These are phyloP conservation scores for Austrofundulus limnaeus DNA, from an alignment of 2,113 vertebrate species.

Conservation along the genomic window DNA sequence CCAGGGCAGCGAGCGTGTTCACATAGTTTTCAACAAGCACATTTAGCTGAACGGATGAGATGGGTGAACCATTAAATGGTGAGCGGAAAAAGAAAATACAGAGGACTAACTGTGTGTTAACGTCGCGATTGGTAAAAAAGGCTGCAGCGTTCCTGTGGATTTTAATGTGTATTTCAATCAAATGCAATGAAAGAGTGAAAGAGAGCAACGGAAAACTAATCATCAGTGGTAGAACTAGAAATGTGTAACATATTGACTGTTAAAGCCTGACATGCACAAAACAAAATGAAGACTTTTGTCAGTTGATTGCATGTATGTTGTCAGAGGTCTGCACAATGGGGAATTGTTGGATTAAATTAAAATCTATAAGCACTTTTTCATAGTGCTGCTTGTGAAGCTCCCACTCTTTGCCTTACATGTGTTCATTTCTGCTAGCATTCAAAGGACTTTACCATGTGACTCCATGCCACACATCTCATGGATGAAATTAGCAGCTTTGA, in stretches of 20 bases:
- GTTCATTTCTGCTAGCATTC: slow-evolving; percentile 50
- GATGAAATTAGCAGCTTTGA: slow-evolving; percentile 68
- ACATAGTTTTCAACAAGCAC: slow-evolving; percentile 62
- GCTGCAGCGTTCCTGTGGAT: slow-evolving; percentile 19
- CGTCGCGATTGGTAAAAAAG: slow-evolving; percentile 13
- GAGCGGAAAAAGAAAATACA: slow-evolving; percentile 12
- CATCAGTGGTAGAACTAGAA: slow-evolving; percentile 17
- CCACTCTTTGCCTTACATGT: slow-evolving; percentile 6
- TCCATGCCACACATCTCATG: slow-evolving; percentile 41
- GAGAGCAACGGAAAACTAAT: slow-evolving; percentile 29
- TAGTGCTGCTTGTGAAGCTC: slow-evolving; percentile 2
- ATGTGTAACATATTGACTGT: slow-evolving; percentile 36
- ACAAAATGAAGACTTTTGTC: slow-evolving; percentile 9
- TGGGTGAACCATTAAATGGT: slow-evolving; percentile 48
- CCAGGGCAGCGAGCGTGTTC: slow-evolving; percentile 33
- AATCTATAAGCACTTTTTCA: slow-evolving; percentile 5
- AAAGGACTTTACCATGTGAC: slow-evolving; percentile 45
- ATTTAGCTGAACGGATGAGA: slow-evolving; percentile 63
- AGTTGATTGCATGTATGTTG: not conserved
- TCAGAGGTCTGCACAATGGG: not conserved
- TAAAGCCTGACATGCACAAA: slow-evolving; percentile 34
- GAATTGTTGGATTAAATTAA: not conserved
- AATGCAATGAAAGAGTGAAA: slow-evolving; percentile 35
- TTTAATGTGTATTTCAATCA: slow-evolving; percentile 32
- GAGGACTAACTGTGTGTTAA: slow-evolving; percentile 35